These are phyloP conservation scores for Hyphantria cunea DNA, from an alignment of 1,140 invertebrate species.

Conservation along the genomic window DNA sequence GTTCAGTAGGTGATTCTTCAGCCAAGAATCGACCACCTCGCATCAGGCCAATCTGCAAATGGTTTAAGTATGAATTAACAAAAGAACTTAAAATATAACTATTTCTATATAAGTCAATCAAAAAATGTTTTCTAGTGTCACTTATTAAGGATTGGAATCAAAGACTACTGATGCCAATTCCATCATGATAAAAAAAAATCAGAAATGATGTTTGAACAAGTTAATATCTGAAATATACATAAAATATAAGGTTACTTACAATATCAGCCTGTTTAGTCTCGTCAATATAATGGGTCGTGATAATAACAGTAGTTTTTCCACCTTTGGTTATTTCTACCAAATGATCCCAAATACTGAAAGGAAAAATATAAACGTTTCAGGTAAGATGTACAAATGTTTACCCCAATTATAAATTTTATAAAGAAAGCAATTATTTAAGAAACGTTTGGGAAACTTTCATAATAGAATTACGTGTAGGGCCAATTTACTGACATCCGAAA, in stretches of 20 bases:
- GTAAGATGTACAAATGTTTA: too few species aligned
- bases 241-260: too few species aligned
- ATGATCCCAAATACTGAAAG: constrained; percentile 95
- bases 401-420: too few species aligned
- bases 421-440: too few species aligned
- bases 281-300: constrained; percentile 99
- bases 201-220: too few species aligned
- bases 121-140: too few species aligned
- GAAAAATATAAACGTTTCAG: neutral
- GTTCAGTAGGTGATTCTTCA: constrained; percentile 91
- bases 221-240: too few species aligned
- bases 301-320: constrained; percentile 95
- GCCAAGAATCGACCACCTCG: constrained; percentile 94
- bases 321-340: constrained; percentile 93
- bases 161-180: neutral
- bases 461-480: too few species aligned
- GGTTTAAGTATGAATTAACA: neutral
- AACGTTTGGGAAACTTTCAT: too few species aligned
- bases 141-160: too few species aligned
- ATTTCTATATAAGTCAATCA: too few species aligned
- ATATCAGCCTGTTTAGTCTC: constrained; percentile 95
- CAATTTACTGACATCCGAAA: too few species aligned
- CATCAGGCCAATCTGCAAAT: constrained; percentile 95
- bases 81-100: neutral
- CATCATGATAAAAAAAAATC: constrained; percentile 1